Percentiles rank a stretch among this genome's conserved stretches.
Evolutionary conservation across 2,113 vertebrate species (phyloP).

Genomic region (Phalacrocorax aristotelis): DNA sequence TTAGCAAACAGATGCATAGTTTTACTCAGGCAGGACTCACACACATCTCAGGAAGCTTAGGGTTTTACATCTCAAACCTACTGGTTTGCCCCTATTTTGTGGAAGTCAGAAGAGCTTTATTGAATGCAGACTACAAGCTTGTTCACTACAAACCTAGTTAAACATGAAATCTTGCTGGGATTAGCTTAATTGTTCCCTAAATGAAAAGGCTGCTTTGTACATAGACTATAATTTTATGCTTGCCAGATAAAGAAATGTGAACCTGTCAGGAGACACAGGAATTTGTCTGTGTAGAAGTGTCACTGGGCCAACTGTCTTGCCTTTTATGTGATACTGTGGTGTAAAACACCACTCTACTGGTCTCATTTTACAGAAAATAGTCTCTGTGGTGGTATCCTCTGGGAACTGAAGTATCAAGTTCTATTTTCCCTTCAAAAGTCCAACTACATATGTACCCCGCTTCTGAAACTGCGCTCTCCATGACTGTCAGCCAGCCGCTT

Average conservation of each 20-base stretch:
- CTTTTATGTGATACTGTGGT: constrained; percentile 37
- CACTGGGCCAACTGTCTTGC: constrained; percentile 46
- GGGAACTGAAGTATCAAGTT: constrained; percentile 50
- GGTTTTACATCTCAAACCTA: constrained; percentile 1
- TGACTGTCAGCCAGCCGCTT: neutral
- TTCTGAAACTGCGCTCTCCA: neutral
- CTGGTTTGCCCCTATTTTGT: neutral
- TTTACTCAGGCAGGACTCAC: neutral
- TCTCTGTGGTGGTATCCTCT: constrained; percentile 29
- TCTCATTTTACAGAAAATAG: constrained; percentile 42
- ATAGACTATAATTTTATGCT: neutral
- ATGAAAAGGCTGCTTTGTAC: constrained; percentile 42
- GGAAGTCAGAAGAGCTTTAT: constrained; percentile 23
- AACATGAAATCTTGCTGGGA: constrained; percentile 54
- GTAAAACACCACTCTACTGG: constrained; percentile 3
- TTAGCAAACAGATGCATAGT: neutral
- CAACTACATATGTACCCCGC: neutral
- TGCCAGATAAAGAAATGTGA: constrained; percentile 59
- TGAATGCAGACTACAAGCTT: constrained; percentile 47
- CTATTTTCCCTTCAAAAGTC: constrained; percentile 44
- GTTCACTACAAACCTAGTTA: constrained; percentile 27
- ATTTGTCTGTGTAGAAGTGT: constrained; percentile 38
- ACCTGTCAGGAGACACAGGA: constrained; percentile 42
- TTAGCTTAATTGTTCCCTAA: constrained; percentile 60
- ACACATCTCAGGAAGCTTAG: neutral